A percentile compares a stretch with the other conserved stretches of the same genome.
Conservation (phyloP, 2,113 vertebrate species). For the Salvelinus alpinus region DNA sequence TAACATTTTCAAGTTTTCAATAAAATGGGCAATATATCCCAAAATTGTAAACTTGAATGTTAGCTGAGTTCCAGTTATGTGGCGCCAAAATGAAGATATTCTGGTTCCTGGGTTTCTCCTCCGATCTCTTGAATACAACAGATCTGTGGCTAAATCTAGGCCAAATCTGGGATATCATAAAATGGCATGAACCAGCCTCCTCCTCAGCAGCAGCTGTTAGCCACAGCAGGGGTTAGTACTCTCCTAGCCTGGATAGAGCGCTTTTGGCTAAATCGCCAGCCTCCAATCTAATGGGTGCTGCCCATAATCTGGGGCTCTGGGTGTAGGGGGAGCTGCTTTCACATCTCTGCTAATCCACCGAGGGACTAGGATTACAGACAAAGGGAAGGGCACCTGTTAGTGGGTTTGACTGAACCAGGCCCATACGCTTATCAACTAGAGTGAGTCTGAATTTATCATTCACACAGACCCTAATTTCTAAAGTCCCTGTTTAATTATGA, state of each 20-base stretch:
- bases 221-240: not conserved
- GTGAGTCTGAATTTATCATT: constrained; percentile 23
- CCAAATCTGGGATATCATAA: too few species aligned
- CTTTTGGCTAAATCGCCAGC: constrained; percentile 47
- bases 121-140: too few species aligned
- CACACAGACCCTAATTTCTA: not conserved
- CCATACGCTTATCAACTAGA: constrained; percentile 3
- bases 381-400: constrained; percentile 44
- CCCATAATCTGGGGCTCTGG: constrained; percentile 48
- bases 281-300: constrained; percentile 26
- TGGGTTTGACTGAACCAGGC: constrained; percentile 17
- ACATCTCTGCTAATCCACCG: constrained; percentile 56
- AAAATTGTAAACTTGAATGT: too few species aligned
- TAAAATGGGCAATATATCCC: too few species aligned
- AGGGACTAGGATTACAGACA: constrained; percentile 53
- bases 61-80: too few species aligned
- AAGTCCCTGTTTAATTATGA: not conserved
- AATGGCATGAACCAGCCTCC: too few species aligned
- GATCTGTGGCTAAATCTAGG: too few species aligned
- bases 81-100: too few species aligned
- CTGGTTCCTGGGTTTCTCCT: too few species aligned
- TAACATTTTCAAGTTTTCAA: too few species aligned
- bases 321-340: constrained; percentile 40
- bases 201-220: too few species aligned
- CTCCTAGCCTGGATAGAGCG: constrained; percentile 17